Base-by-base conservation (phyloP, 2,797 vertebrate species). In the Pangasius mekongensis region DNA sequence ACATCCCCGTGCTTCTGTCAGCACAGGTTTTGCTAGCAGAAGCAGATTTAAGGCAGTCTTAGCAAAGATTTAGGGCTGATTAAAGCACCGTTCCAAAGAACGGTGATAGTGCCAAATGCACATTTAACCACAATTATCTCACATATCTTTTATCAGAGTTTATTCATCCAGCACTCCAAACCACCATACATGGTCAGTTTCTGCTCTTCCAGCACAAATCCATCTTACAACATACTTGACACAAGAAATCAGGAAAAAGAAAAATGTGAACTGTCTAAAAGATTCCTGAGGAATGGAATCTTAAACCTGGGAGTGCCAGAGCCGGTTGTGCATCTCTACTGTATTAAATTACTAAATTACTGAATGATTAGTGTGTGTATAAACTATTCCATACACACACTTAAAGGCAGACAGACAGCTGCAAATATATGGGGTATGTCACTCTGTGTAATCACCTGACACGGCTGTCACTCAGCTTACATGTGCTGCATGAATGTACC, bases 21-120 rank as follows among this genome's bases (percentile, higher is more conserved):
- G 58, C 77, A 74, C 52, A 24, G 36, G 39, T 71, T 84, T 71
- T 89, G 87, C 78, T 89, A 62, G 83, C 66, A 81, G 83, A 89
- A 88, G 85, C 87, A 84, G 58, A 84, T 88, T 88, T 66, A 73
- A n/a, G 39, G 62, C 73, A 85, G 66, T 62, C 80, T 87, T 85
- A 83, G 39, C 47, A 49, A 84, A 47, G 58, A 85, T 64, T 86
- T 5, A 73, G 20, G 64, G 43, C 54, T 78, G 52, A 13, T 77
- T 39, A 82, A 49, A 27, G 67, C 1, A 33, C 11, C 27, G 8
- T 64, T 74, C n/a, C 43, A 47, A 47, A 83, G 16, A 87, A 47
- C 43, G 8, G 43, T 9, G 86, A 18, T 1, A 1, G 30, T 84
- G 64, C 60, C 67, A 80, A 73, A 58, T 52, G 27, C 54, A 58